Base-by-base conservation (phyloP, 2,888 invertebrate genomes). In the Idaea aversata region DNA sequence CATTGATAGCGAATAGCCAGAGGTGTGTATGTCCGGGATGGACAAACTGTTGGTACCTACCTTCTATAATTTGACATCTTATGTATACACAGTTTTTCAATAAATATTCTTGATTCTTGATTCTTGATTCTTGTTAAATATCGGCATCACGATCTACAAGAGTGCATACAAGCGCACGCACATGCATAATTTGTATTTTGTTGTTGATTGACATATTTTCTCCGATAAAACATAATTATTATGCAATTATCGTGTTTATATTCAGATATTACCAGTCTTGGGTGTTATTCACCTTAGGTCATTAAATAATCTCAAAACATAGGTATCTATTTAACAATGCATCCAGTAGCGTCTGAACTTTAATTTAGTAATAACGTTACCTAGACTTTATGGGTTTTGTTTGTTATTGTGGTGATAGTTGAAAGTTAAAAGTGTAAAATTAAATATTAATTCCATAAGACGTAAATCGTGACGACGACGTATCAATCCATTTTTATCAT, bases 201-300 rank as follows among this genome's bases (percentile, higher is more conserved):
- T 10, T 47, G 47, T 47, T 47, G 13, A 47, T 47, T 47, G 47
- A 47, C 47, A 47, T 47, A 47, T 47, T 47, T 7, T 10, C 47
- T 13, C 47, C 47, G 47, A 47, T 47, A 47, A 47, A 47, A 10
- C 47, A 47, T 47, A 47, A 47, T 47, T 15, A 61, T 59, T 63
- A 25, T 35, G 36, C 15, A 38, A 34, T 47, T 47, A 47, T 47
- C 15, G 38, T 60, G 62, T 63, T 67, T 64, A 63, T 61, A 15
- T 62, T 34, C n/a, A 63, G 57, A 57, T 34, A 61, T 59, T 16
- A 34, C 34, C 3, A 25, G 25, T 25, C 34, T 61, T 35, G 62
- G 34, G 35, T 63, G 36, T 66, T 68, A 62, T 62, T 64, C 62
- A 63, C 63, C 64, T 47, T 15, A 66, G 35, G 62, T 63, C 64